phyloP scores from a whole-genome alignment of 2,113 vertebrate species.

The Sialia sialis region DNA sequence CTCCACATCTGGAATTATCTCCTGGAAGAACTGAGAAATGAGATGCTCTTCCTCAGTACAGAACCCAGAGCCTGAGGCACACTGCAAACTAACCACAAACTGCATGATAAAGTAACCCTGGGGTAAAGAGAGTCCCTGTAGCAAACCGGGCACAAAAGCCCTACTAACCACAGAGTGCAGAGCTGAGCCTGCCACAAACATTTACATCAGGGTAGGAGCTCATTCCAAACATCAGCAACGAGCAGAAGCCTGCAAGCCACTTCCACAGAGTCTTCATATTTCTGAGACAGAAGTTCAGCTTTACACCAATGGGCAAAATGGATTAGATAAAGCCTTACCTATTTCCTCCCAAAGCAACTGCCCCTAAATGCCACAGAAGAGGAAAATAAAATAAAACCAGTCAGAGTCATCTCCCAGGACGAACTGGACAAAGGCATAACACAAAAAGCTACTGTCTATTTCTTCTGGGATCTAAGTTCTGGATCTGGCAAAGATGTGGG shows the following conservation, averaged over 20 bases:
- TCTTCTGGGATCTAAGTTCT: not conserved
- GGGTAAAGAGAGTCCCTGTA: not conserved
- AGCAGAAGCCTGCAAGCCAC: not conserved
- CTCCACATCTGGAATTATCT: not conserved
- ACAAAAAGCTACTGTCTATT: not conserved
- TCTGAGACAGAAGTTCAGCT: not conserved
- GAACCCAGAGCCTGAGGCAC: not conserved
- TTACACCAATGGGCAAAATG: not conserved
- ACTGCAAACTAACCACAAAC: not conserved
- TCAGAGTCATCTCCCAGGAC: not conserved
- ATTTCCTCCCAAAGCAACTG: not conserved
- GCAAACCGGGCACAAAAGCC: not conserved
- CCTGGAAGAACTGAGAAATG: not conserved
- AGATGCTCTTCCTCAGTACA: not conserved
- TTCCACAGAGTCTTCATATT: not conserved
- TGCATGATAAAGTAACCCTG: not conserved
- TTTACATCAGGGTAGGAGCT: not conserved
- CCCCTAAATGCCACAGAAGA: not conserved
- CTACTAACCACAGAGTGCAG: not conserved
- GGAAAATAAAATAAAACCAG: not conserved
- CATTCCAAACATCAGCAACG: rapidly evolving
- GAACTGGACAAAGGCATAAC: not conserved
- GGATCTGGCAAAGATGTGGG: not conserved
- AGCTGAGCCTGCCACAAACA: not conserved
- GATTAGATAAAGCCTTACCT: not conserved